Evolutionary conservation across 2,888 invertebrate genomes (phyloP), one percentile per base, ranked within the genome.

Genomic region (Calephelis perditalis): DNA sequence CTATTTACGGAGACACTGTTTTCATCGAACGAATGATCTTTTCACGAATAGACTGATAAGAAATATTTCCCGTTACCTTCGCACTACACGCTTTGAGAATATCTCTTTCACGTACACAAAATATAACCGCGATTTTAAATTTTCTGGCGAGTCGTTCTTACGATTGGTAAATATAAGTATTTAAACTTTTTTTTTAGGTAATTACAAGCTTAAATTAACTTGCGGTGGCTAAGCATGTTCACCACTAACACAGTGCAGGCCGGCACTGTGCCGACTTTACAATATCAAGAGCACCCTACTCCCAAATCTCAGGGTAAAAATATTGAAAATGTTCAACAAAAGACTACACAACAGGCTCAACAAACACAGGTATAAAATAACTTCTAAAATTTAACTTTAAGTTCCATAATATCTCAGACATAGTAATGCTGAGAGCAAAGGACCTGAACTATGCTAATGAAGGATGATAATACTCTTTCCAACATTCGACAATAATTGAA

Each of bases 271-370:
- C 92, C 92, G 70, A 91, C 91, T 59, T 92, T 94, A 66, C 94
- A 94, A 77, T 94, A 94, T 77, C 94, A 94, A 77, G 93, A 94
- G 66, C 94, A 94, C 74, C 90, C 92, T 62, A 82, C 86, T 65
- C 92, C 92, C 68, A 92, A 92, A 70, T 86, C 92, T 7, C 92
- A 92, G 76, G 92, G 92, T 59, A 93, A 92, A 72, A 92, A 88
- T 63, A 89, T 93, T 60, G 93, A 93, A 74, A 92, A 92, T 76
- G 91, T 91, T 58, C 93, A 93, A 77, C 92, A 92, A 68, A 93
- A 93, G 79, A 91, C 86, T 66, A 85, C 91, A 66, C 92, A 92
- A 73, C 86, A 86, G 66, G 84, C 91, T 47, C 84, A 79, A 68
- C 76, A 76, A 65, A 70, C 70, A 40, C 77, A 78, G 76, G 77